Conservation (phyloP, 35 echinoderm and acorn worm species). For the Acanthaster planci region DNA sequence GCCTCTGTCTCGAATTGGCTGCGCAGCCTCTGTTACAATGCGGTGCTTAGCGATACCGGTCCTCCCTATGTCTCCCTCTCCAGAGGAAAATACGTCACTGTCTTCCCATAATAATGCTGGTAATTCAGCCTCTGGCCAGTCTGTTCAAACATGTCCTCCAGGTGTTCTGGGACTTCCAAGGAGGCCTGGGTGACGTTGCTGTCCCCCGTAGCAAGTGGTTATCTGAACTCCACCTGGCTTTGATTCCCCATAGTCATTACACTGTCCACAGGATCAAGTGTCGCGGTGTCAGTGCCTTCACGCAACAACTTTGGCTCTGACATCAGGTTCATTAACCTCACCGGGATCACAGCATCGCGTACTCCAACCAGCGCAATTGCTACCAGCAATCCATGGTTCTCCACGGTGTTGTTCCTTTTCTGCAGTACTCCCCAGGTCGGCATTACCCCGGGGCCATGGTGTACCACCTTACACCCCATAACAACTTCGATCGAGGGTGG, state of each 20-base stretch:
- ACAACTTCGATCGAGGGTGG: neutral
- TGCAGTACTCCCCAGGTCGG: neutral
- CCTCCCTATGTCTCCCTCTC: slow-evolving; percentile 31
- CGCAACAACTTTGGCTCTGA: too few relatives aligned
- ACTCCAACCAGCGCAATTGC: neutral
- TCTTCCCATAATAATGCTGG: neutral
- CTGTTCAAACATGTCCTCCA: neutral
- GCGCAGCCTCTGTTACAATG: slow-evolving; percentile 33
- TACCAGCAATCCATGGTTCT: neutral
- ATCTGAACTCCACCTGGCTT: too few relatives aligned
- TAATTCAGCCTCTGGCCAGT: neutral
- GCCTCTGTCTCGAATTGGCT: slow-evolving; percentile 22
- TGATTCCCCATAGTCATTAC: neutral
- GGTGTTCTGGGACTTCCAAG: neutral
- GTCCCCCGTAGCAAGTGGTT: too few relatives aligned
- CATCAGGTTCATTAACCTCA: neutral
- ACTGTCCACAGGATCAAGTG: slow-evolving; percentile 37
- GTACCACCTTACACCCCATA: neutral
- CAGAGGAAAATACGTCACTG: slow-evolving; percentile 26
- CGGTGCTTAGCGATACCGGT: slow-evolving; percentile 36
- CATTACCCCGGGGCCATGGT: neutral
- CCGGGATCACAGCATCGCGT: neutral
- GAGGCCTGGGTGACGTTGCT: too few relatives aligned
- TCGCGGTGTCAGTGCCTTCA: neutral
- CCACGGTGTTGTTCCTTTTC: neutral